Evolutionary conservation across 2,797 vertebrate genomes (phyloP).

Genomic region (Crax fasciolata): DNA sequence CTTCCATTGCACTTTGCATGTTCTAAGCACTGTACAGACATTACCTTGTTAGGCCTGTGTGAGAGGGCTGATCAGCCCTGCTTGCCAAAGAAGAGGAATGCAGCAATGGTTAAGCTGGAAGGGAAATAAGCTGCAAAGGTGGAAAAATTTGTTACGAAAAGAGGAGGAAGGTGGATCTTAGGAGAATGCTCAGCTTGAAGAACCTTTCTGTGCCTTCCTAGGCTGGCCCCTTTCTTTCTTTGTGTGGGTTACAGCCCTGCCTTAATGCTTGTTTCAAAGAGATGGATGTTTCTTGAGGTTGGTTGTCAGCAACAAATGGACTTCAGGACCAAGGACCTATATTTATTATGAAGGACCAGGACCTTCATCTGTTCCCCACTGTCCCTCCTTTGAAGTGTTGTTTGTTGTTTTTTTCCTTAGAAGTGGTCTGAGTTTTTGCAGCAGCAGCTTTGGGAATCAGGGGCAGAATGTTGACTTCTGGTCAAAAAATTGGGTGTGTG

Average conservation of each 20-base stretch:
- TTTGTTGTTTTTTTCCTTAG: background rate
- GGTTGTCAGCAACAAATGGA: background rate
- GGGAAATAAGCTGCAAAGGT: background rate
- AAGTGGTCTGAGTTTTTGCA: constrained; percentile 3
- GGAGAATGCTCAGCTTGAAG: background rate
- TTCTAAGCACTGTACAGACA: constrained; percentile 37
- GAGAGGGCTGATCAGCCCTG: background rate
- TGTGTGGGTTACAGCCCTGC: background rate
- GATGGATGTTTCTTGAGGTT: background rate
- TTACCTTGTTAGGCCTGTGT: constrained; percentile 23
- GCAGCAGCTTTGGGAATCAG: background rate
- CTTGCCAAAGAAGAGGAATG: constrained; percentile 18
- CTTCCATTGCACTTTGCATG: constrained; percentile 55
- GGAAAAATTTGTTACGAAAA: background rate
- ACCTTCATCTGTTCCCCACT: background rate
- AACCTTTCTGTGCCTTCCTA: constrained; percentile 32
- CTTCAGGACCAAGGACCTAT: background rate
- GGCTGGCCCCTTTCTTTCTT: background rate
- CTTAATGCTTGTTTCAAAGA: background rate
- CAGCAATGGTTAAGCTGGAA: background rate
- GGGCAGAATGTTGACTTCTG: background rate
- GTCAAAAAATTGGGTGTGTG: rapidly evolving
- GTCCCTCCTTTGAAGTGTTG: background rate
- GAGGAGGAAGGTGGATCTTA: background rate
- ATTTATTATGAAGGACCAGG: background rate